Percentiles rank a stretch among this genome's conserved stretches.
Evolutionary conservation across 2,888 invertebrate genomes (phyloP).

Genomic region (Lepidocyrtinus sp.): DNA sequence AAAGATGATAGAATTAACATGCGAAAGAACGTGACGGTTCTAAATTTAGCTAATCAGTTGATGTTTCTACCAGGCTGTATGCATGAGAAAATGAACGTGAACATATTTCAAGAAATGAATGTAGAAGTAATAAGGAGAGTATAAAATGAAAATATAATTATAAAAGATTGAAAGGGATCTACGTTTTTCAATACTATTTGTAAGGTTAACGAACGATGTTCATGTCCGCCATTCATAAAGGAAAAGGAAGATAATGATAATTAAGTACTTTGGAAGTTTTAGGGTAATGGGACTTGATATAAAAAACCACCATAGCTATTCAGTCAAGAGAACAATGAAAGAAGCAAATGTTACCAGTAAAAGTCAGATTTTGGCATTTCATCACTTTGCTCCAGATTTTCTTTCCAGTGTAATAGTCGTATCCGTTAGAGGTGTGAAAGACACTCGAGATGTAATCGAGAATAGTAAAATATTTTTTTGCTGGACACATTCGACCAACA

Average conservation of each 20-base stretch:
- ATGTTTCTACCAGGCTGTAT: conserved; percentile 3
- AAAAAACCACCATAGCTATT: conserved; percentile 57
- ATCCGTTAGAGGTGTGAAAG: neutral
- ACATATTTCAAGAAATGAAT: neutral
- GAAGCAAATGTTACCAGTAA: conserved; percentile 66
- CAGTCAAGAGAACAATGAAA: conserved; percentile 56
- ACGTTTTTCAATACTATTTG: neutral
- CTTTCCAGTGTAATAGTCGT: conserved; percentile 18
- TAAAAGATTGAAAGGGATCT: neutral
- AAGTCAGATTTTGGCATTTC: conserved; percentile 70
- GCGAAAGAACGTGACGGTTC: conserved; percentile 55
- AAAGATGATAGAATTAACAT: conserved; percentile 29
- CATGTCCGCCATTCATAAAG: neutral
- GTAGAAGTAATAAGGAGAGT: neutral
- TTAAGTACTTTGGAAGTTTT: neutral
- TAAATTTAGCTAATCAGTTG: conserved; percentile 57
- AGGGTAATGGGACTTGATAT: neutral
- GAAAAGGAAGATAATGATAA: neutral
- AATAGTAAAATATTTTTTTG: neutral
- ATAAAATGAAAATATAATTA: neutral
- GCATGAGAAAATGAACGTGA: neutral
- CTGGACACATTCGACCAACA: neutral
- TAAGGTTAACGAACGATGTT: neutral
- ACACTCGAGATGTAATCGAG: neutral
- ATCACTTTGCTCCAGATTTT: conserved; percentile 50